Base-by-base conservation (phyloP, 2,888 invertebrate genomes). In the Campoletis raptor region DNA sequence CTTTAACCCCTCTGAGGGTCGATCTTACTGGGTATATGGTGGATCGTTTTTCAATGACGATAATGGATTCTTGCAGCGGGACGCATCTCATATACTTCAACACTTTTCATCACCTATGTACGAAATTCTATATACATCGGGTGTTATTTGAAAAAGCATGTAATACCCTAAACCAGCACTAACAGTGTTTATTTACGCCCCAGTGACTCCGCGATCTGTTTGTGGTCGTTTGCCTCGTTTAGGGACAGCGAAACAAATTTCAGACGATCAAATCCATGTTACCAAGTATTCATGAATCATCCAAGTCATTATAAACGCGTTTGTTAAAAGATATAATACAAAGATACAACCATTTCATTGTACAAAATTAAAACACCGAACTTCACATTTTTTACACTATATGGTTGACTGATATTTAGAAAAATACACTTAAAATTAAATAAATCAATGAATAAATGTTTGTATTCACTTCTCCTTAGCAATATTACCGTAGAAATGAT, bases 161-260 rank as follows among this genome's bases (percentile, higher is more conserved):
- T 89, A 88, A 88, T 76, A 61, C 40, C 74, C 7, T 61, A 74
- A 42, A 18, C 77, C 82, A 84, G 67, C 77, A 73, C 77, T 78
- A 69, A 40, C 76, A 37, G 54, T 36, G 81, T 81, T 84, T 86
- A 72, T 81, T 80, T 82, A 73, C 61, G 80, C 67, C 76, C 66
- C 79, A 88, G 89, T 90, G 91, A 91, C 90, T 86, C 21, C 72
- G 70, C 61, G 85, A 87, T 78, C 80, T 86, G 88, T 92, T 90
- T 70, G 89, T 88, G 89, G 90, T 85, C 89, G 40, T 70, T 89
- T 88, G 87, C 88, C 15, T 66, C 79, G 69, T 70, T 70, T 78
- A 73, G 88, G 86, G 88, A 73, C 42, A 85, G 82, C 89, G 88
- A 73, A 81, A 90, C 91, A 88, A 91, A 91, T 90, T 85, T 70